Evolutionary conservation across 1,140 invertebrate species (phyloP), one percentile per base, ranked within the genome.

Genomic region (Heliconius nattereri): DNA sequence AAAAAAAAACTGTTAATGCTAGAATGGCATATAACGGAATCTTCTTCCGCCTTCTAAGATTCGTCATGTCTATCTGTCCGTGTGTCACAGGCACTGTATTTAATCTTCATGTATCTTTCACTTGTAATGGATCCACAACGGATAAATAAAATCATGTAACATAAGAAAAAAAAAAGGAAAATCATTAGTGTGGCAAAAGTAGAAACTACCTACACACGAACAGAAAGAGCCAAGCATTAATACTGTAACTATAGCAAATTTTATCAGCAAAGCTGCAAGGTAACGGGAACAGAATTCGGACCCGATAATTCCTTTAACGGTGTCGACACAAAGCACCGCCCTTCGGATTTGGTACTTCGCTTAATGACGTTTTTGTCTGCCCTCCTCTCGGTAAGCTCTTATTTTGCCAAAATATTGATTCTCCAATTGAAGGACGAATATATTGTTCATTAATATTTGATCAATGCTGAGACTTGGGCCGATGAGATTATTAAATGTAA

Each of bases 311-410:
- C 87, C 86, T 85, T 86, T 88, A 85, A 82, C 83, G 79, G 80
- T 75, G 81, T 73, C 79, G 71, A 83, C 80, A 88, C 87, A 89
- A 89, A 84, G 84, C 72, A 19, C 78, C 81, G 81, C 83, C 82
- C 83, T 76, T 76, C 81, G 87, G 86, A 86, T 88, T 88, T 85
- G 83, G 79, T 84, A 85, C 85, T 87, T 80, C 83, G 80, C 83
- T 86, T 88, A 89, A 90, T 90, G 88, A 88, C 83, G 85, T 88
- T 90, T 90, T 89, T 90, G 89, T 89, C 85, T 87, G 83, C 76
- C 75, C 83, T 76, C 54, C 82, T 80, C 83, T 79, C 81, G 73
- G 78, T 85, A 83, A 87, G 85, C 84, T 87, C 83, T 82, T 87
- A 84, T 86, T 86, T 86, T 79, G 84, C 84, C 77, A 84, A 89